Base-by-base conservation (phyloP, 2,797 vertebrate species). In the Oreonectes daqikongensis region DNA sequence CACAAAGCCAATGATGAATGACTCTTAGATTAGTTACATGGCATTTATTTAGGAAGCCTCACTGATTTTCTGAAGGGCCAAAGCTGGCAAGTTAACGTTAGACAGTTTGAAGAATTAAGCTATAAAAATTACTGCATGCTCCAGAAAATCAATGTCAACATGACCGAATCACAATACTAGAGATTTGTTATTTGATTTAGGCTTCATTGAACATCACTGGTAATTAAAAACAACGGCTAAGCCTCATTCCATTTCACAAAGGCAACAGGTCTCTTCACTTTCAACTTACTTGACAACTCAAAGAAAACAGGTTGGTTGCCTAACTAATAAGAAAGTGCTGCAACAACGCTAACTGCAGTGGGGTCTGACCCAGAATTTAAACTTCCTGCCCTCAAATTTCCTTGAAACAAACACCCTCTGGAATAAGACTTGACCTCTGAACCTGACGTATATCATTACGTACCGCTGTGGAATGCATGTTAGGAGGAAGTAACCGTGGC, bases 401-500 rank as follows among this genome's bases (percentile, higher is more conserved):
- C 83, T 84, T 79, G 77, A 71, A 67, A 4, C 42, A 72, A 80
- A 78, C 68, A 9, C 70, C 77, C 80, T 81, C 83, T 88, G 86
- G 88, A 88, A 90, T 85, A 90, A 85, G 79, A 77, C 76, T 82
- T 90, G 89, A 89, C 86, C 90, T 87, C 82, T 89, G 87, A 90
- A 89, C 86, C 82, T 78, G 79, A 84, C 87, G 90, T 88, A 87
- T 81, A 91, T 90, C 90, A 90, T 80, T 70, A 79, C 75, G 83
- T 86, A 85, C 84, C 75, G 76, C 85, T 80, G 76, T 83, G 91
- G 90, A 92, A 93, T 90, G 89, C 79, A 83, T 84, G 83, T 75
- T n/a, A n/a, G n/a, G 83, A 89, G 86, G 88, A 89, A 85, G 86
- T 79, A 72, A 84, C 82, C 88, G 85, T 81, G 26, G 82, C 85